Base-by-base conservation (phyloP, 1,140 invertebrate species). In the Homarus americanus region DNA sequence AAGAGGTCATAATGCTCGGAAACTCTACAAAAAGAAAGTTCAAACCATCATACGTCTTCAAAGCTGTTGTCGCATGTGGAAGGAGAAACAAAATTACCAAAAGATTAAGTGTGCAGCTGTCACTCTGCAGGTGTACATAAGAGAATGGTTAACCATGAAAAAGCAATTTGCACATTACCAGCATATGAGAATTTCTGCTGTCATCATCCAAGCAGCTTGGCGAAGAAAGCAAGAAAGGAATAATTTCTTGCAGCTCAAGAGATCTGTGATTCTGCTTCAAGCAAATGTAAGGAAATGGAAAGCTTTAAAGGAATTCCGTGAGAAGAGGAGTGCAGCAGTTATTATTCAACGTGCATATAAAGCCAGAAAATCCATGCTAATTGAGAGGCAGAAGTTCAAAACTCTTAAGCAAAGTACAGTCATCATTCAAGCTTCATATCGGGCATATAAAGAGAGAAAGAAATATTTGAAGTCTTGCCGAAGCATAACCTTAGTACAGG, bases 251-350 rank as follows among this genome's bases (percentile, higher is more conserved):
- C 32, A 28, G 32, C 28, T 66, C 32, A 91, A 84, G 41, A 72
- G 49, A 36, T 91, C 88, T 58, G 88, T 49, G 20, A 32, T 76
- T 32, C 2, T 91, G 20, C 32, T 91, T 34, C 88, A 91, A 75
- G 49, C 88, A n/a, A 28, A 40, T 32, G 53, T 66, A 38, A 34
- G 58, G n/a, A 36, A 36, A 34, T 66, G 49, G 28, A 83, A n/a
- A 40, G 44, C 76, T 10, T 63, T 69, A 5, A 44, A 20, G 4
- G 20, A 49, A 66, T 84, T 78, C 72, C 69, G 38, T 5, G 28
- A 24, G 2, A 24, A 41, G 10, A 83, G 41, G 66, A 83, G 36
- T 53, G 80, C 88, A 36, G 69, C 88, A 32, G 28, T 91, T 36
- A 36, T 20, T 28, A 75, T 91, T 58, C 88, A 91, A 53, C 66